Percentiles rank a stretch among this genome's conserved stretches.
Evolutionary conservation across 92 coral and sea anemone genomes (phyloP).

Genomic region (Anthopleura xanthogrammica): DNA sequence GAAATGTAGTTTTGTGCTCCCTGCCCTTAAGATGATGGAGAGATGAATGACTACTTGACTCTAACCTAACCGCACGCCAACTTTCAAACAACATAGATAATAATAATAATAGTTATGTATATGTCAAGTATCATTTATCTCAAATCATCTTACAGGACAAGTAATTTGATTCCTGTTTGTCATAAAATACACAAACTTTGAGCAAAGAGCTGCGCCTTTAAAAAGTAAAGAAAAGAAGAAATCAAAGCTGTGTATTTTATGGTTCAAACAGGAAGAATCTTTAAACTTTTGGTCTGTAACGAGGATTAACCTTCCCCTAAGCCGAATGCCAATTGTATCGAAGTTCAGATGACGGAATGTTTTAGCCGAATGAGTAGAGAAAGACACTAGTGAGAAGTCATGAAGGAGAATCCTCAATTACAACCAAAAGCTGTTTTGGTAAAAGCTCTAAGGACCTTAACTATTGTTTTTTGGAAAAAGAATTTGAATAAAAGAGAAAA

Average conservation of each 20-base stretch:
- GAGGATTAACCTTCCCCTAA: constrained; percentile 1
- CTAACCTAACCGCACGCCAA: not conserved
- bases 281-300: not conserved
- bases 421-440: not conserved
- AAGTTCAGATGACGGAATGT: not conserved
- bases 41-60: not conserved
- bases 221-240: not conserved
- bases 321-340: not conserved
- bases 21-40: not conserved
- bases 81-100: not conserved
- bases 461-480: not conserved
- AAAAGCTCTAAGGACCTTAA: not conserved
- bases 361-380: not conserved
- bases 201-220: not conserved
- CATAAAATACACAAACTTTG: constrained; percentile 1
- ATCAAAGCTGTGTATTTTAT: constrained; percentile 1
- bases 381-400: not conserved
- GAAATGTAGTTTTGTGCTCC: not conserved
- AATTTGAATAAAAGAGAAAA: not conserved
- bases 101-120: not conserved
- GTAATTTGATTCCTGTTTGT: not conserved
- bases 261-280: not conserved
- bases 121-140: constrained; percentile 4
- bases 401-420: not conserved
- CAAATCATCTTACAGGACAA: not conserved